Conservation (phyloP, 2,888 invertebrate genomes). For the Agrochola macilenta region DNA sequence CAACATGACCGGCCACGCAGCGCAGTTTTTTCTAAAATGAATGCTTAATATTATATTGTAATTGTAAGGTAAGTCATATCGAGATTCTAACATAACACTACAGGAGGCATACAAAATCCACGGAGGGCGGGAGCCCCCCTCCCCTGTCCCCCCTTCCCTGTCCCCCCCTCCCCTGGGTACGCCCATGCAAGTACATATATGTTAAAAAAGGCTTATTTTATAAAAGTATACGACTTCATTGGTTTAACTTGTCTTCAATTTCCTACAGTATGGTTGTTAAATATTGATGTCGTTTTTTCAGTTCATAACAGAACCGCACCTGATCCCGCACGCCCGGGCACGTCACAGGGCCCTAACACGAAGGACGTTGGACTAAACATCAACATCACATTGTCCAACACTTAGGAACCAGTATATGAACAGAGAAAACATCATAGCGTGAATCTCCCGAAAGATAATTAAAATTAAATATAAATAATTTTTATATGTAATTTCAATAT, state of each 20-base stretch:
- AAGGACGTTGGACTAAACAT: conserved; percentile 84
- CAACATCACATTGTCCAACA: conserved; percentile 77
- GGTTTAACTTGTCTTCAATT: background rate
- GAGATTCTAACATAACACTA: too few relatives aligned
- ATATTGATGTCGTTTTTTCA: conserved; percentile 63
- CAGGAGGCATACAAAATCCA: too few relatives aligned
- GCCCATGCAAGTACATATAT: too few relatives aligned
- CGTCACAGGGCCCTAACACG: conserved; percentile 62
- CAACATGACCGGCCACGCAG: too few relatives aligned
- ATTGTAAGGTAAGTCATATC: too few relatives aligned
- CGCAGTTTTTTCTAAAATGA: too few relatives aligned
- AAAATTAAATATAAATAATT: conserved; percentile 29
- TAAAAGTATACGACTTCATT: too few relatives aligned
- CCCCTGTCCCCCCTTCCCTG: too few relatives aligned
- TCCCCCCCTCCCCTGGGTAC: too few relatives aligned
- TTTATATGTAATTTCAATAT: conserved; percentile 38
- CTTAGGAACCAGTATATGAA: conserved; percentile 48
- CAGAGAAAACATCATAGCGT: conserved; percentile 25
- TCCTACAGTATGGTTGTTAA: background rate
- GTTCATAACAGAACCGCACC: conserved; percentile 64
- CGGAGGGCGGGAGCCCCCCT: too few relatives aligned
- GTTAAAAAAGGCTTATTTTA: too few relatives aligned
- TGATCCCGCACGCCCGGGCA: conserved; percentile 21
- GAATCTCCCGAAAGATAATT: conserved; percentile 21
- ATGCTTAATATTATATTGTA: too few relatives aligned